Conservation (phyloP, 1,140 invertebrate species). For the Sarcophaga bullata region DNA sequence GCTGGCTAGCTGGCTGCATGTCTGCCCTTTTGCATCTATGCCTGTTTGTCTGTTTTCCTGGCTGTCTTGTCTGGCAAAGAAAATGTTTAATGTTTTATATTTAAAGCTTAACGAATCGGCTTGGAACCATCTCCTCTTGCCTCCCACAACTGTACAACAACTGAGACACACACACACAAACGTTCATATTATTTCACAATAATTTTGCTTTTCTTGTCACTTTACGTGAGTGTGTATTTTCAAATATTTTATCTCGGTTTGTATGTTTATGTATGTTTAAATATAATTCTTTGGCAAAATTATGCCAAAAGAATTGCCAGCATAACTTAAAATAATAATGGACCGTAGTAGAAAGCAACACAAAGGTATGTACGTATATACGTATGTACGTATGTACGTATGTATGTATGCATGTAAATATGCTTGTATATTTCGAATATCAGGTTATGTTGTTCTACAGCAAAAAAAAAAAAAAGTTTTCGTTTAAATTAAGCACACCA, state of each 20-base stretch:
- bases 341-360: not conserved
- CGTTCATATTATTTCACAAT: too few relatives aligned
- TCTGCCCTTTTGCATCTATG: not conserved
- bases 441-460: too few relatives aligned
- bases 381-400: not conserved
- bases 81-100: conserved; percentile 19
- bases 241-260: too few relatives aligned
- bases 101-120: conserved; percentile 6
- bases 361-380: too few relatives aligned
- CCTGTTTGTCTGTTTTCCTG: not conserved
- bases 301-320: conserved; percentile 23
- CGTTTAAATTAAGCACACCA: too few relatives aligned
- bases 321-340: conserved; percentile 25
- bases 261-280: too few relatives aligned
- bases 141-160: not conserved
- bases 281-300: not conserved
- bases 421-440: too few relatives aligned
- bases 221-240: too few relatives aligned
- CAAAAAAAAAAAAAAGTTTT: too few relatives aligned
- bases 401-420: too few relatives aligned
- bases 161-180: too few relatives aligned
- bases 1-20: not conserved
- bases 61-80: not conserved
- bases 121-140: not conserved
- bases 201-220: too few relatives aligned